Evolutionary conservation across 2,888 invertebrate genomes (phyloP), one percentile per base, ranked within the genome.

Genomic region (Strigamia crassipes): DNA sequence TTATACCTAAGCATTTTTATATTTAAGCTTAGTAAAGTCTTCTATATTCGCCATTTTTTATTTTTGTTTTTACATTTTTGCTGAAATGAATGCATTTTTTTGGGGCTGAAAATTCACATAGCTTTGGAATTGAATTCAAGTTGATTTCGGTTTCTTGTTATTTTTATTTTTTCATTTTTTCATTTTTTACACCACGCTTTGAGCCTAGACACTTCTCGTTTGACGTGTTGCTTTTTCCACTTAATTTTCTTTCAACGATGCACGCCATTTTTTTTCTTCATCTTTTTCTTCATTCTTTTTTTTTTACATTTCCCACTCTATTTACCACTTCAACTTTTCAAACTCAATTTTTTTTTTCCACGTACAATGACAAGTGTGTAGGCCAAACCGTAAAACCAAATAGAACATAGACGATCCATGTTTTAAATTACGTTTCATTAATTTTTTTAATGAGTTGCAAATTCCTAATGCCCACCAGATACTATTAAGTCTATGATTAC

Each of bases 351-450:
- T n/a, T 66, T 66, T 18, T 21, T 66, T 2, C 18, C 61, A 66
- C 23, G 61, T 66, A 66, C 61, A 66, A 66, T 66, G 61, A 66
- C 61, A 66, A 66, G 61, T 66, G 61, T 66, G 61, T 66, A 66
- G 61, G 61, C 61, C 61, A 66, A 46, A 66, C 61, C 21, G 18
- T 21, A 12, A 12, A 21, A 66, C 8, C 13, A 66, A 66, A 66
- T 21, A 12, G 8, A 23, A 21, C 5, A 21, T 66, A 12, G 23
- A 0, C 1, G 0, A 66, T 23, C 21, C 18, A 21, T 66, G 18
- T 9, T n/a, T n/a, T 3, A 66, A 66, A 23, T n/a, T 12, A 21
- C 12, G n/a, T n/a, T 13, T 13, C 1, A 13, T n/a, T 46, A 13
- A 12, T 46, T 46, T 46, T 46, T 46, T 46, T n/a, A 46, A 46